Percentiles rank a stretch among this genome's conserved stretches.
phyloP scores from a whole-genome alignment of 2,888 invertebrate genomes.

The Microplitis deprimator region DNA sequence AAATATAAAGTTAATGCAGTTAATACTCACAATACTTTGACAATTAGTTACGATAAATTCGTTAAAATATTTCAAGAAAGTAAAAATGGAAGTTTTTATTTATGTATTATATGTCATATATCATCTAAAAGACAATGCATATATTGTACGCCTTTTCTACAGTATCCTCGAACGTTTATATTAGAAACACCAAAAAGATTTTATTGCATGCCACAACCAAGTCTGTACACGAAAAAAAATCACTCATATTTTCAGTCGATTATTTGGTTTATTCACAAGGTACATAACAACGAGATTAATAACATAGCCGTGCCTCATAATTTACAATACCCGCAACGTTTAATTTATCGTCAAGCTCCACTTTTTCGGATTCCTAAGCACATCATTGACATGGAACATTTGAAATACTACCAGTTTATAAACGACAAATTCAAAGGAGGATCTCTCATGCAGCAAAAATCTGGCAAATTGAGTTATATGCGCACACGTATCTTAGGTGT shows the following conservation, averaged over 20 bases:
- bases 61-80: background rate
- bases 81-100: background rate
- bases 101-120: constrained; percentile 2
- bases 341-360: constrained; percentile 8
- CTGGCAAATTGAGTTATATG: constrained; percentile 13
- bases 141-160: constrained; percentile 3
- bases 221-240: constrained; percentile 3
- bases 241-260: constrained; percentile 13
- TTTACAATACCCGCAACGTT: background rate
- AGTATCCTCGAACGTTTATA: constrained; percentile 8
- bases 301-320: background rate
- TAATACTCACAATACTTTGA: background rate
- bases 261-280: constrained; percentile 10
- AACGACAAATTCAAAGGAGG: constrained; percentile 14
- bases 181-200: constrained; percentile 5
- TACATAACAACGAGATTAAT: background rate
- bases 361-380: background rate
- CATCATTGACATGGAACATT: constrained; percentile 12
- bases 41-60: background rate
- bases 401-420: constrained; percentile 13
- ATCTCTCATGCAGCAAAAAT: constrained; percentile 8
- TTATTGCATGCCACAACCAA: constrained; percentile 11
- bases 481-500: background rate
- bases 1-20: constrained; percentile 6
- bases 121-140: background rate